Base-by-base conservation (phyloP, 2,888 invertebrate genomes). In the Blomia tropicalis region DNA sequence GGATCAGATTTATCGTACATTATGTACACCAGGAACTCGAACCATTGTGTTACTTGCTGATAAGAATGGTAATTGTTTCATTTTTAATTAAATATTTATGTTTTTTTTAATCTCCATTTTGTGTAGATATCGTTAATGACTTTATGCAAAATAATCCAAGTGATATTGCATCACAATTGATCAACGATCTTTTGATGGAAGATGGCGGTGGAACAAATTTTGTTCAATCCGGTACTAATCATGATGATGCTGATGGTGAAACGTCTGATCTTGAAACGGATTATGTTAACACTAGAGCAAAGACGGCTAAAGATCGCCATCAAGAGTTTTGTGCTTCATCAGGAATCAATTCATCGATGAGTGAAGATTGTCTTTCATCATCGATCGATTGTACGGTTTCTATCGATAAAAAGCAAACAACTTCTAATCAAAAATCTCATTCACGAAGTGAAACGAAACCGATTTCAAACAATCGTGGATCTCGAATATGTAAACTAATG, bases 21-120 rank as follows among this genome's bases (percentile, higher is more conserved):
- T 56, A 25, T 56, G 56, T 36, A 56, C 29, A 23, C 56, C 56
- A 31, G 56, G 56, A 11, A 56, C 56, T 19, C n/a, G 56, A 14
- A 56, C 56, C 17, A 27, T 56, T 14, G 17, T 56, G 29, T 25
- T 56, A 11, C 2, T 56, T 27, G 56, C 56, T 1, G 29, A 56
- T 56, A 56, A 56, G 23, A 23, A 36, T 27, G 56, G 29, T 47
- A 47, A 11, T 47, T 47, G 51, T 47, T 47, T 47, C 5, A n/a
- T 47, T 47, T 47, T 47, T 19, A 14, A 47, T 11, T 47, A 47
- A 47, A 11, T 47, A 11, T 19, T 11, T 7, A 14, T 47, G 51
- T 7, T 47, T 47, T 47, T 47, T 47, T 11, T 11, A 36, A 36
- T 7, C 7, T 36, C 36, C 7, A 36, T 11, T 47, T 56, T 23